Base-by-base conservation (phyloP, 2,888 invertebrate genomes). In the Trichogramma evanescens region DNA sequence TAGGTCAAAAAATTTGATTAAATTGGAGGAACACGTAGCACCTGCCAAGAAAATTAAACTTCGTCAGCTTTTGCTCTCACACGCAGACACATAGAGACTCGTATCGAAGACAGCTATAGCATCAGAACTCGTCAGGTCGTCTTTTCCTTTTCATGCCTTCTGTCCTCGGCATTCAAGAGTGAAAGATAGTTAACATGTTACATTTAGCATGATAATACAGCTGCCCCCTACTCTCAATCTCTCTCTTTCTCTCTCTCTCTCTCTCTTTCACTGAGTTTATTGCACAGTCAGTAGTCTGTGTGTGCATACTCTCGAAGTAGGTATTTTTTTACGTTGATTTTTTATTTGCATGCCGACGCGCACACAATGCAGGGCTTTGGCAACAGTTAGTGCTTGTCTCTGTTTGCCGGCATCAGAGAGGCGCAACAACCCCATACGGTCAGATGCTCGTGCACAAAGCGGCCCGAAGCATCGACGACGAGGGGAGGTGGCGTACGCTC, bases 111-210 rank as follows among this genome's bases (percentile, higher is more conserved):
- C 3, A 26, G 26, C 26, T 26, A 26, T 26, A 26, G 26, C 26
- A 26, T 26, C 26, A 26, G 26, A 26, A 26, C 26, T 26, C 26
- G 26, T 26, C 26, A 26, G 26, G 2, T 26, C 26, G 26, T 26
- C 26, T 26, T 26, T 26, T 26, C 26, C 63, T 65, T 75, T 74
- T 74, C 13, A 2, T 13, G 13, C 2, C 13, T 13, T 13, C 13
- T 13, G 13, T 13, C 13, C 13, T 13, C 13, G 13, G 13, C 13
- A 13, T 13, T 13, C 26, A 26, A 26, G 26, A 26, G 26, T 79
- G 90, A 90, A 78, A 91, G 86, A 79, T 89, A 89, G 82, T 92
- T 78, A 78, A 78, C 77, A 77, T 78, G 77, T 78, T 77, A 76
- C 76, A 76, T 77, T 78, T 78, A 77, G 77, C 77, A 78, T 77